Evolutionary conservation across 2,797 vertebrate species (phyloP), one percentile per base, ranked within the genome.

Genomic region (Argya squamiceps): DNA sequence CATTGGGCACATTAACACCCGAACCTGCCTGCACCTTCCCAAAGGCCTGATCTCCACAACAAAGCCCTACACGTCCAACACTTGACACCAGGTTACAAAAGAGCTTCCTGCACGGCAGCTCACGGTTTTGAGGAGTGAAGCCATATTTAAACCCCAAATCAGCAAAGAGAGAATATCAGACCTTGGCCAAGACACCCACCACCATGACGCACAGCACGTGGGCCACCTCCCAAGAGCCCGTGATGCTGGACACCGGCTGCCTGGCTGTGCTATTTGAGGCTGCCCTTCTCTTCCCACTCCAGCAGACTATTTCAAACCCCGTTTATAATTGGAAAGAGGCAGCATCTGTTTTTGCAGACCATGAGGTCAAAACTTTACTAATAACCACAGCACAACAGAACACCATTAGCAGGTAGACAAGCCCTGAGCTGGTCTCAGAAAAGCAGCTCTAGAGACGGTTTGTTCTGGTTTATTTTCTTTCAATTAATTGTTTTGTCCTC

Each of bases 331-430:
- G 84, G 93, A 91, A 93, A 86, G 82, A 89, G 58, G 30, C 62
- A 84, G 93, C 39, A 50, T 75, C 77, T 94, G 67, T 32, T 92
- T 96, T 90, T 73, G 55, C 85, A 59, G 65, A 84, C 43, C 76
- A 62, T 5, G 36, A 92, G 93, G 96, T 95, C 93, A 93, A 75
- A 94, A 84, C 88, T 90, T 92, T 12, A 62, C 79, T 93, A 95
- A 89, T 75, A 96, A 92, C 65, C 93, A 81, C 46, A 50, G 82
- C 43, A 30, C 0, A 1, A 88, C 76, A 87, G 46, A 90, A 68
- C 49, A 39, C 55, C 15, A 14, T 65, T 62, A 91, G 81, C 1
- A 10, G 73, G 85, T 77, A 96, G 95, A 95, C 76, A 92, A 93
- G 62, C 46, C 39, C 69, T 37, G 82, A 68, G 16, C 7, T 10